Base-by-base conservation (phyloP, 2,797 vertebrate species). In the Helarctos malayanus region DNA sequence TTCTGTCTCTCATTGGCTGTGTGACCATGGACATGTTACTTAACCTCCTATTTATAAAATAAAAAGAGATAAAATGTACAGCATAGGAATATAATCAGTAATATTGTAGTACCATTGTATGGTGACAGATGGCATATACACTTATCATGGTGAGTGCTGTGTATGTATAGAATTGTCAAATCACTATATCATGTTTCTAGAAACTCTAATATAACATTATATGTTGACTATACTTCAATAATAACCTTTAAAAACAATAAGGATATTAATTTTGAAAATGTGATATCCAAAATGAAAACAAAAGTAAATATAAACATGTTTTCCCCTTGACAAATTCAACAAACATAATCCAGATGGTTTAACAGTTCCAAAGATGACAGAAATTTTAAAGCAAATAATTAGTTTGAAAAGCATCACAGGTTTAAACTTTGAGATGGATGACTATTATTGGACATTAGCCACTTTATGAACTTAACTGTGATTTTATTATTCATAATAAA, bases 401-500 rank as follows among this genome's bases (percentile, higher is more conserved):
- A 56, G 21, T 78, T 85, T 79, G 15, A 89, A 81, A 86, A 73
- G 12, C 7, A 82, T 47, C 32, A 38, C 18, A 87, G 35, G 3
- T 7, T 0, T 45, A 79, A 59, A 59, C 41, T 83, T 61, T 82
- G 52, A 87, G 18, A 45, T 52, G 18, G 11, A 52, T 93, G 32
- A 87, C 61, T 90, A 81, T 21, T 86, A 14, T 18, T 91, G 38
- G 89, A 84, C 3, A 32, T 56, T 75, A 96, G n/a, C 2, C 19
- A 68, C 7, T 56, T 88, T 91, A 83, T 41, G 3, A 89, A 71
- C 27, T 35, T 65, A 89, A 59, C 35, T 91, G 15, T 89, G 73
- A 84, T 59, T 86, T 94, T 25, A 57, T 91, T 88, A 78, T 79
- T 95, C 73, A 84, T 45, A 87, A 97, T 82, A 78, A 95, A 82